Base-by-base conservation (phyloP, 2,113 vertebrate genomes). In the Cariama cristata region DNA sequence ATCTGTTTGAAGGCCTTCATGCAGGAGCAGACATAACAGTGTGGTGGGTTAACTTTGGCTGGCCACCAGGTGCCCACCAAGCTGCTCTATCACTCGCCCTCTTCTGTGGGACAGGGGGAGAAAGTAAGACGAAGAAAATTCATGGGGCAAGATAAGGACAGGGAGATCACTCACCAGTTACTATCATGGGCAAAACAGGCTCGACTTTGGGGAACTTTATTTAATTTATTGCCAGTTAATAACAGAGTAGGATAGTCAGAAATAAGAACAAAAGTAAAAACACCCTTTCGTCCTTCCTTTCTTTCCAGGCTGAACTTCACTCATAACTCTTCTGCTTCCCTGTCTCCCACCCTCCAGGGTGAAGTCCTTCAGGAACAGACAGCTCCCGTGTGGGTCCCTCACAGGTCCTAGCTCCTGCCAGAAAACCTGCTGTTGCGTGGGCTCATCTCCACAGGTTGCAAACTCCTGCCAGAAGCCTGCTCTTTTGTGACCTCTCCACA, bases 281-380 rank as follows among this genome's bases (percentile, higher is more conserved):
- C 2, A 45, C 7, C 5, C 26, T 17, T 71, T 84, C 15, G 60
- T 13, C 26, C 3, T 2, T 62, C 5, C 12, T 12, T 22, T 85
- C 40, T 88, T 76, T 14, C 35, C 42, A 67, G 62, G 30, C 11
- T 71, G 23, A 64, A 35, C 5, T 60, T 63, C 23, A 32, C 24
- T 42, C 2, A 6, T 35, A 81, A 58, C 14, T 17, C 5, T 38
- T 88, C 32, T 67, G 30, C 8, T 50, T 33, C 49, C 14, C 14
- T 72, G 11, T 2, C 21, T 9, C 26, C 45, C 12, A 33, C 18
- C 47, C 12, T 22, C 12, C 11, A 2, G 7, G 2, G 0, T 44
- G 14, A 12, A 62, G 24, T 47, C 14, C 17, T 77, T 47, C 30
- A 63, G 21, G 26, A 81, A 19, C 6, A 40, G 11, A 47, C 8